Base-by-base conservation (phyloP, 2,888 invertebrate species). In the Clepsis dumicolana region DNA sequence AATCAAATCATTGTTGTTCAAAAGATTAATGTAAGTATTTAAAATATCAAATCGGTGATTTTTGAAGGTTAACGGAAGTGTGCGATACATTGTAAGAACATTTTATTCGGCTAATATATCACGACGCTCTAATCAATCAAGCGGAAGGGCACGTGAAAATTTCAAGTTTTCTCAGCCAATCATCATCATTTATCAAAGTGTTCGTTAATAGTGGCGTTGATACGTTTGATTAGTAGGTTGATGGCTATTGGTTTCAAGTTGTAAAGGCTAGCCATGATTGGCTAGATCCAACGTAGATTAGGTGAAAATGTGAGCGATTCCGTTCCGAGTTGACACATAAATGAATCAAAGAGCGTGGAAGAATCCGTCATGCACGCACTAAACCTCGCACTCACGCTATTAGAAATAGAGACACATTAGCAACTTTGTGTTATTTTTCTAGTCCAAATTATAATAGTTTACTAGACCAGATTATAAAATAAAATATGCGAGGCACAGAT, bases 301-400 rank as follows among this genome's bases (percentile, higher is more conserved):
- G 72, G 74, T 77, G 77, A 79, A 80, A 78, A 79, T 75, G 63
- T 62, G 64, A 75, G 72, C 71, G 73, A 77, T 74, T 72, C 73
- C 67, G 59, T 52, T 29, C 48, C 32, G 32, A 73, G 73, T 74
- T 72, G 74, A 71, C 69, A 74, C 72, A 73, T 61, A 74, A 74
- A 73, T 62, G 66, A 52, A 50, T 38, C 62, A 50, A 32, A 29
- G 48, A 67, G 57, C 63, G 67, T 57, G 50, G 50, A 56, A 41
- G 21, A 44, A 29, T 63, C 38, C 67, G 62, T 57, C 50, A 41
- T 63, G 27, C 56, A 48, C 38, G 57, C 52, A 61, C 29, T 21
- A 7, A 41, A 38, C 59, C 41, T 18, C n/a, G 10, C 21, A 41
- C 57, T 16, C 59, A 60, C 29, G 60, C 60, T 48, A 61, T 24